Base-by-base conservation (phyloP, 2,113 vertebrate genomes). In the Puma concolor region DNA sequence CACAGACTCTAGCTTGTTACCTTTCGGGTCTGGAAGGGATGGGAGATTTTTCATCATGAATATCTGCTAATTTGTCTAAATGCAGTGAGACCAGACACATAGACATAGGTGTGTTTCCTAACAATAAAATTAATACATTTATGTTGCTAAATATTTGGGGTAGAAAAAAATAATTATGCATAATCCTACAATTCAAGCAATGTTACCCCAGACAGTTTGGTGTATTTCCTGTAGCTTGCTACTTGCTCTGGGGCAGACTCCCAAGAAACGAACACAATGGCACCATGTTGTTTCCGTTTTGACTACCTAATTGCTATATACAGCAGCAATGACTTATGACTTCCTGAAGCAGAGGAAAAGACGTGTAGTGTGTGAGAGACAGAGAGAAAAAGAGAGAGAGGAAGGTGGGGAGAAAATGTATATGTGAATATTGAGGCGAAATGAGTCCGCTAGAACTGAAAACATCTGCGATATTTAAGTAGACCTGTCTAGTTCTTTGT, bases 401-500 rank as follows among this genome's bases (percentile, higher is more conserved):
- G 50, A 12, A 50, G 71, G 41, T 48, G 27, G 25, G 57, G 11
- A 57, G 31, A 85, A 41, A 69, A 36, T 17, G 15, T 44, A 64
- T 52, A 74, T 13, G 11, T 63, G 38, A 88, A 54, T 74, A 67
- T 66, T 82, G 57, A 95, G 76, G 67, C 88, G n/a, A 96, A 97
- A 33, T 27, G 3, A 95, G 29, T 94, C 60, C 44, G 96, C 52
- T 72, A 82, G 60, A 67, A 74, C 31, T 44, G 54, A 95, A 94
- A 93, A 91, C 52, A 57, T 82, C 57, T 48, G 82, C 88, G 48
- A 92, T 87, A 21, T 89, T 95, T 96, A 94, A 96, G 66, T 83
- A 88, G 85, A 71, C 19, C 33, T 89, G 60, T 52, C 77, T 92
- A 41, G 52, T 60, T 91, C 52, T 91, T 91, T 94, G 83, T 95